A percentile compares a stretch with the other conserved stretches of the same genome.
Conservation (phyloP, 2,113 vertebrate genomes). For the Mugil cephalus region DNA sequence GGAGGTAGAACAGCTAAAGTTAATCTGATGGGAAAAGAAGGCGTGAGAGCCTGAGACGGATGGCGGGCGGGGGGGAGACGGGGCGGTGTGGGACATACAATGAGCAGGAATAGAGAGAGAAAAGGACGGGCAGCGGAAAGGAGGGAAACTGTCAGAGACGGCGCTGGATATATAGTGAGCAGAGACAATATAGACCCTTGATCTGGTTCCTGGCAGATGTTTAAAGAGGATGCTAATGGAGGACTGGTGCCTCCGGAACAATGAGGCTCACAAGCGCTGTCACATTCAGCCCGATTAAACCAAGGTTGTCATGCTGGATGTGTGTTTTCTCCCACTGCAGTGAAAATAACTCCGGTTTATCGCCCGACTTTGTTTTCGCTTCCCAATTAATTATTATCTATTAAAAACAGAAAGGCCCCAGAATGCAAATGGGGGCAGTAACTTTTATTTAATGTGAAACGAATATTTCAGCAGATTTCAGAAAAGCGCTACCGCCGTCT, state of each 20-base stretch:
- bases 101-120: slow-evolving; percentile 47
- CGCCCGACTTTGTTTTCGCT: slow-evolving; percentile 27
- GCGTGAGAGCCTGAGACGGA: slow-evolving; percentile 29
- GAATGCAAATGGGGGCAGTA: not conserved
- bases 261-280: slow-evolving; percentile 34
- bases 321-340: slow-evolving; percentile 26
- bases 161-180: slow-evolving; percentile 41
- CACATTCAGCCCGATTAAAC: slow-evolving; percentile 49
- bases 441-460: no score
- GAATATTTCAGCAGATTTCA: no score
- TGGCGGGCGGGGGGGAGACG: slow-evolving; percentile 11
- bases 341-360: slow-evolving; percentile 32
- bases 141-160: slow-evolving; percentile 57
- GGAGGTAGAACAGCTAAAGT: slow-evolving; percentile 47
- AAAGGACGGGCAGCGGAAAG: slow-evolving; percentile 48
- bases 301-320: slow-evolving; percentile 22
- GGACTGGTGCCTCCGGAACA: slow-evolving; percentile 39
- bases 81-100: slow-evolving; percentile 31
- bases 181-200: slow-evolving; percentile 48
- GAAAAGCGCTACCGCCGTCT: no score
- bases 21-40: slow-evolving; percentile 71
- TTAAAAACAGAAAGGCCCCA: slow-evolving; percentile 26
- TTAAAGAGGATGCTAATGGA: slow-evolving; percentile 50
- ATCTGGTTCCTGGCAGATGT: slow-evolving; percentile 55
- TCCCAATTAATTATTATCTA: slow-evolving; percentile 46